Conservation (phyloP, 2,113 vertebrate genomes). For the Thunnus thynnus region DNA sequence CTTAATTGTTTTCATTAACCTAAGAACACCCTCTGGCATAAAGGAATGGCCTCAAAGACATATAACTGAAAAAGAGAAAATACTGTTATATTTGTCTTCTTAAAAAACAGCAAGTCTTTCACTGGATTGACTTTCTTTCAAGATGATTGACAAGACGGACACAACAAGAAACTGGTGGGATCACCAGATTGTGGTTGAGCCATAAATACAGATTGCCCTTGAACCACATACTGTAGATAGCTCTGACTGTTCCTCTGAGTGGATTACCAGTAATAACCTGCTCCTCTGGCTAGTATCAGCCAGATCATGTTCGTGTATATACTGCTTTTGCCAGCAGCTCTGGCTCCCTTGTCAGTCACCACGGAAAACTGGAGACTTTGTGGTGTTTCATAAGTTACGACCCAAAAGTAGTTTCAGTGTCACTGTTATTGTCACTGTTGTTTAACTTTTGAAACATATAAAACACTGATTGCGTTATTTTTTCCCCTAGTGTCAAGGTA, state of each 20-base stretch:
- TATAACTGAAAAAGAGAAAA: not conserved
- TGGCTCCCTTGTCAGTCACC: slow-evolving; percentile 6
- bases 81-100: not conserved
- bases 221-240: slow-evolving; percentile 10
- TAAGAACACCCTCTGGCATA: not conserved
- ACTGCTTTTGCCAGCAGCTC: slow-evolving; percentile 1
- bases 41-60: not conserved
- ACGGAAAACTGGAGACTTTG: slow-evolving; percentile 3
- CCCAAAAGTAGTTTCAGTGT: not conserved
- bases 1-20: slow-evolving; percentile 22
- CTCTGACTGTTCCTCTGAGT: slow-evolving; percentile 6
- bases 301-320: slow-evolving; percentile 6
- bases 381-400: not conserved
- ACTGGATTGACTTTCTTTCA: not conserved
- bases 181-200: not conserved
- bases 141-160: not conserved
- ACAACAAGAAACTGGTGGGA: not conserved
- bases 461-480: not conserved
- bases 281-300: slow-evolving; percentile 9
- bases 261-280: slow-evolving; percentile 38
- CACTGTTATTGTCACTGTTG: not conserved
- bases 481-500: not conserved
- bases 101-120: not conserved
- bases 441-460: too few relatives aligned
- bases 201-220: slow-evolving; percentile 11